Evolutionary conservation across 2,888 invertebrate species (phyloP), one percentile per base, ranked within the genome.

Genomic region (Lissonota sp.): DNA sequence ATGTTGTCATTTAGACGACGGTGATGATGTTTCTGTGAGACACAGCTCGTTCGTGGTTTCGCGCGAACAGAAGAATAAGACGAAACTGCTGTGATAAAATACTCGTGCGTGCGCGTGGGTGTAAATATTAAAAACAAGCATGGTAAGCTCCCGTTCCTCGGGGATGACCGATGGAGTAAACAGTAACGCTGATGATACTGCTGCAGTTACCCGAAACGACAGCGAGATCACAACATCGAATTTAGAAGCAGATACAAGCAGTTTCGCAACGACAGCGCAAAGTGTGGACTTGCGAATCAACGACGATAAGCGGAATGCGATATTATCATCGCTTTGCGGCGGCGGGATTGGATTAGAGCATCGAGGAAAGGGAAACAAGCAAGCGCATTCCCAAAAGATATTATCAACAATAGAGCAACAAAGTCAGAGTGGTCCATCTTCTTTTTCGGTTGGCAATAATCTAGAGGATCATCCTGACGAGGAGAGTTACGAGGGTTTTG

Each of bases 401-500:
- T 62, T 66, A 12, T 49, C 67, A 7, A 8, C 58, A 16, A 57
- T n/a, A 58, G 63, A 58, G 12, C 79, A 40, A 57, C 49, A 79
- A 84, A 88, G 86, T 69, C 87, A 87, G 53, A 89, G 90, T 76
- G 89, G 88, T 63, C 91, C 92, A 62, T 88, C 90, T 40, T 91
- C 91, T 46, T 83, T 91, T 70, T 89, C 90, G 6, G 53, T 14
- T 53, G 14, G 6, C 14, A 53, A 12, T 53, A 53, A 53, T 14
- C 12, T 14, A 53, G 16, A 14, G 2, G 58, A 80, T 60, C 84
- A 85, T 81, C 86, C 85, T 57, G 89, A 89, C 79, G 92, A 92
- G 79, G 91, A 91, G 74, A 89, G 89, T 44, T 92, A 89, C 91
- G 92, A 92, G 73, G 92, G 88, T 0, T 91, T 91, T 74, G 92